phyloP scores from a whole-genome alignment of 2,113 vertebrate species.

The Columba janthina region DNA sequence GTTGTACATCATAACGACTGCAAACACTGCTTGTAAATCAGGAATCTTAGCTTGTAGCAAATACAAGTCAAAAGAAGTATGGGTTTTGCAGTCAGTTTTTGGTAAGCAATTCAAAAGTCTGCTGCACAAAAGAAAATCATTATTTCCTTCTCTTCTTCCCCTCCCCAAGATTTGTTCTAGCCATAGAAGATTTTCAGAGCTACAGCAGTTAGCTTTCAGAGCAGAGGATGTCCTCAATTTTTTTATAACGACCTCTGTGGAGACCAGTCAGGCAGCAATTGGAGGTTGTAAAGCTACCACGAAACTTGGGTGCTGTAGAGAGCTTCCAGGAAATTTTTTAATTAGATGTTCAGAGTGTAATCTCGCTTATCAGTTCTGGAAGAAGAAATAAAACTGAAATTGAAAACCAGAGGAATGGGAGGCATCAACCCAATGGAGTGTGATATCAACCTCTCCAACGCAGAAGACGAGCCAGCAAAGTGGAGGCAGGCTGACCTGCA shows the following conservation, averaged over 20 bases:
- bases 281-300: not conserved
- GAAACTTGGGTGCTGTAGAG: not conserved
- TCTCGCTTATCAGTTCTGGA: not conserved
- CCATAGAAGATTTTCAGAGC: not conserved
- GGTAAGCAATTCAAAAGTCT: not conserved
- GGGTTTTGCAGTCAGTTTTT: not conserved
- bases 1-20: not conserved
- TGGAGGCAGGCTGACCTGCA: not conserved
- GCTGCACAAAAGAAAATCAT: not conserved
- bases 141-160: not conserved
- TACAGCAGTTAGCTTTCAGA: accelerated
- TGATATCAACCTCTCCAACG: not conserved
- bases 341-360: not conserved
- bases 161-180: not conserved
- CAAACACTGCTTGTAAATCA: not conserved
- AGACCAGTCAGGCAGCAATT: not conserved
- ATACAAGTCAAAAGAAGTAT: not conserved
- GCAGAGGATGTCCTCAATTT: not conserved
- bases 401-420: not conserved
- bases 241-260: not conserved
- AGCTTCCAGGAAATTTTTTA: not conserved
- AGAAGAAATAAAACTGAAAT: not conserved
- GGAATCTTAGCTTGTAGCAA: not conserved
- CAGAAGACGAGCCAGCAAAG: not conserved
- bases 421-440: not conserved